Evolutionary conservation across 2,113 vertebrate genomes (phyloP).

Genomic region (Sterrhoptilus dennistouni): DNA sequence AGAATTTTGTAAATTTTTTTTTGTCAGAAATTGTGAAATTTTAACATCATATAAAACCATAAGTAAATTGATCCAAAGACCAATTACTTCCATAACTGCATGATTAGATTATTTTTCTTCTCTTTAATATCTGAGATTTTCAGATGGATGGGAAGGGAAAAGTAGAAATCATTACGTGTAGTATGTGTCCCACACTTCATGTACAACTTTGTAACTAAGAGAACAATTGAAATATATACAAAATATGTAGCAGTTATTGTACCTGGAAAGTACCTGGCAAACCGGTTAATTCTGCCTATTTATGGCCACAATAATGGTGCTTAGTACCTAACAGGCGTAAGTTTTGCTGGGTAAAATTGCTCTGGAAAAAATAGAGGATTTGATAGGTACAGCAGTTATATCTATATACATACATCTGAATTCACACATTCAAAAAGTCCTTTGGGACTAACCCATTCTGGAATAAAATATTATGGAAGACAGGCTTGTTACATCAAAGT

Average conservation of each 20-base stretch:
- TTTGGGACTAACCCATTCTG: neutral
- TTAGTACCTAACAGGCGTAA: neutral
- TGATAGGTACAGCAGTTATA: neutral
- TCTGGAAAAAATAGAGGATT: neutral
- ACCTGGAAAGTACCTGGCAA: neutral
- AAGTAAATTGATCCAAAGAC: neutral
- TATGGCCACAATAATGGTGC: neutral
- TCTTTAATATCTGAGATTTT: neutral
- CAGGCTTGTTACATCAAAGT: neutral
- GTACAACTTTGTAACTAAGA: neutral
- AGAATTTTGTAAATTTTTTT: neutral
- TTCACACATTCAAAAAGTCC: neutral
- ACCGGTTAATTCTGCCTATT: neutral
- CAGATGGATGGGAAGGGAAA: neutral
- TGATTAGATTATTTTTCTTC: neutral
- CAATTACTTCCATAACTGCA: neutral
- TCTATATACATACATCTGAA: neutral
- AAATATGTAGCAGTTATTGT: neutral
- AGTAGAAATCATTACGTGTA: neutral
- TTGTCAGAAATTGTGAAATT: neutral
- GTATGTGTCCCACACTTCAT: accelerated
- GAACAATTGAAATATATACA: neutral
- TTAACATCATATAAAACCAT: neutral
- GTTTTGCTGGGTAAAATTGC: neutral
- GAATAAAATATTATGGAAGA: neutral